Percentiles rank a stretch among this genome's conserved stretches.
phyloP scores from a whole-genome alignment of 2,888 invertebrate species.

The Bombylius discolor region DNA sequence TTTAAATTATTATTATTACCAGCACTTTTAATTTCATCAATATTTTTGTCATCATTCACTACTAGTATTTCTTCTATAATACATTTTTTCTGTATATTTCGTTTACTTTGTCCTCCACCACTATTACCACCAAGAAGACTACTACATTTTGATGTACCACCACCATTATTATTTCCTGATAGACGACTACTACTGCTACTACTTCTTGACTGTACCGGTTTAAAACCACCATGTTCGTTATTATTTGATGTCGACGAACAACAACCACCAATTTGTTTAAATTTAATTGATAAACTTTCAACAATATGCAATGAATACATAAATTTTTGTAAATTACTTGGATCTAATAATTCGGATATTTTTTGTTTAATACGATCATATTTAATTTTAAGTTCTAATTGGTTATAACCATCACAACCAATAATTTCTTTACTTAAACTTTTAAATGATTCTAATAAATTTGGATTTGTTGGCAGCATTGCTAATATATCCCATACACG shows the following conservation, averaged over 20 bases:
- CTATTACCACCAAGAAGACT: not conserved
- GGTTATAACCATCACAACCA: conserved; percentile 34
- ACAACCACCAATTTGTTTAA: conserved; percentile 6
- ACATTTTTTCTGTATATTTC: not conserved
- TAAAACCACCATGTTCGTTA: conserved; percentile 2
- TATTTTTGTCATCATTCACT: not conserved
- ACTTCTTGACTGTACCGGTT: conserved; percentile 16
- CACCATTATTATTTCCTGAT: conserved; percentile 1
- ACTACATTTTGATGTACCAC: not conserved
- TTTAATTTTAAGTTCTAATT: conserved; percentile 22
- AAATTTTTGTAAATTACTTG: conserved; percentile 80
- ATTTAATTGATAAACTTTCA: conserved; percentile 46
- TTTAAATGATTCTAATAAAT: conserved; percentile 63
- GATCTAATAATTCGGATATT: conserved; percentile 66
- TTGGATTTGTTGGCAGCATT: conserved; percentile 80
- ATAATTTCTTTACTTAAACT: conserved; percentile 41
- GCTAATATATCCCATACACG: conserved; percentile 92
- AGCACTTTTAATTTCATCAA: not conserved
- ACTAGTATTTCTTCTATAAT: not conserved
- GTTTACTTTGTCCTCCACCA: not conserved
- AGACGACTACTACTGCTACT: conserved; percentile 13
- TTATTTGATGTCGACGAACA: not conserved
- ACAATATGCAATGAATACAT: conserved; percentile 93
- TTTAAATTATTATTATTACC: not conserved
- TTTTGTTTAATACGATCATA: conserved; percentile 32